Conservation (phyloP, 2,797 vertebrate genomes). For the Cyprinella venusta region DNA sequence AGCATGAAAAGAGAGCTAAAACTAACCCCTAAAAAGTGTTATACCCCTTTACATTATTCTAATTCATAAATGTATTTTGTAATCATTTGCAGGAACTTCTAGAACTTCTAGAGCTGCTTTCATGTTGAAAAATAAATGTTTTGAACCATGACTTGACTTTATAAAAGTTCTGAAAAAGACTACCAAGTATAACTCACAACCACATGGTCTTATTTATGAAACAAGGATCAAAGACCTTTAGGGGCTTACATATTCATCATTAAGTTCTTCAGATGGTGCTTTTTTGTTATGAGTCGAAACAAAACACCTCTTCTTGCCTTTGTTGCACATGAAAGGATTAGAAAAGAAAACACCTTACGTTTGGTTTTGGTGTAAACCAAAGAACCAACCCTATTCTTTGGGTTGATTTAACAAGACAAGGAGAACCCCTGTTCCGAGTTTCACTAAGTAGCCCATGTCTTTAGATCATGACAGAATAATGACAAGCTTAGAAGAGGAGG, state of each 20-base stretch:
- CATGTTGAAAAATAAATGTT: conserved; percentile 10
- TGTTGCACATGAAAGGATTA: conserved; percentile 39
- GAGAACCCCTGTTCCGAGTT: conserved; percentile 34
- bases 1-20: not conserved
- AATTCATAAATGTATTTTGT: not conserved
- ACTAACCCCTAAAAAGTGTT: not conserved
- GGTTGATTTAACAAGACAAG: conserved; percentile 14
- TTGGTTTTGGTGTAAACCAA: not conserved
- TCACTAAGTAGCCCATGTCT: conserved; percentile 30
- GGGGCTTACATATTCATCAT: conserved; percentile 50
- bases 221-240: conserved; percentile 70
- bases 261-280: conserved; percentile 54
- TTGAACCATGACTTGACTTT: conserved; percentile 7
- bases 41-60: not conserved
- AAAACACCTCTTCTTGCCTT: conserved; percentile 46
- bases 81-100: not conserved
- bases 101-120: conserved; percentile 3
- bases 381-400: not conserved
- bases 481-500: conserved; percentile 30
- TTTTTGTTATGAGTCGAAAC: conserved; percentile 65
- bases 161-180: not conserved
- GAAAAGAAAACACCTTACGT: conserved; percentile 34
- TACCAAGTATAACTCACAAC: conserved; percentile 56
- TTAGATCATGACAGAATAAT: conserved; percentile 51
- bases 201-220: conserved; percentile 46